Percentiles rank a stretch among this genome's conserved stretches.
Evolutionary conservation across 2,797 vertebrate species (phyloP).

Genomic region (Stomatorhinus walkeri): DNA sequence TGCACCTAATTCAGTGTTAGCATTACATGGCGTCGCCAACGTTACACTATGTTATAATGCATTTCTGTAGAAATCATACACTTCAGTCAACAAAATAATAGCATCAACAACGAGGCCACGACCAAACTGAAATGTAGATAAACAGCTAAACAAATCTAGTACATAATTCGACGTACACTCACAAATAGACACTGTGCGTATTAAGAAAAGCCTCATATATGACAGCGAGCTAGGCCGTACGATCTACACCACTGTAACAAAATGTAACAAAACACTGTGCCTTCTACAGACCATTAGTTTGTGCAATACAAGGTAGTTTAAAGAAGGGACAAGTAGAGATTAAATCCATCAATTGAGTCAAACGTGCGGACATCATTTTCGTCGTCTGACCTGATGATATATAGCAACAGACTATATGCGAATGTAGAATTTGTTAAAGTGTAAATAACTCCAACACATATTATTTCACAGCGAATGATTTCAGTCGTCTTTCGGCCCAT

Average conservation of each 20-base stretch:
- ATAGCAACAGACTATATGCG: constrained; percentile 43
- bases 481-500: constrained; percentile 79
- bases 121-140: constrained; percentile 74
- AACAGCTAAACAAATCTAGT: constrained; percentile 70
- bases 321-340: constrained; percentile 19
- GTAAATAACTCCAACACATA: constrained; percentile 7
- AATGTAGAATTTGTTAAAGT: constrained; percentile 12
- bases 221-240: constrained; percentile 51
- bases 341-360: constrained; percentile 46
- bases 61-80: constrained; percentile 43
- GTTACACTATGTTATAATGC: constrained; percentile 34
- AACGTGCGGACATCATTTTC: constrained; percentile 45
- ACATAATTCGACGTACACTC: constrained; percentile 73
- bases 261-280: constrained; percentile 47
- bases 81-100: constrained; percentile 60
- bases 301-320: constrained; percentile 72
- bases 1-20: constrained; percentile 36
- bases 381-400: constrained; percentile 38
- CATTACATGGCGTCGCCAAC: constrained; percentile 34
- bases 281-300: constrained; percentile 67
- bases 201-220: constrained; percentile 75
- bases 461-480: constrained; percentile 22
- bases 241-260: constrained; percentile 60
- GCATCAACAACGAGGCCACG: constrained; percentile 66
- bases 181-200: constrained; percentile 75